phyloP scores from a whole-genome alignment of 1,140 invertebrate species.

The Aporrectodea caliginosa region DNA sequence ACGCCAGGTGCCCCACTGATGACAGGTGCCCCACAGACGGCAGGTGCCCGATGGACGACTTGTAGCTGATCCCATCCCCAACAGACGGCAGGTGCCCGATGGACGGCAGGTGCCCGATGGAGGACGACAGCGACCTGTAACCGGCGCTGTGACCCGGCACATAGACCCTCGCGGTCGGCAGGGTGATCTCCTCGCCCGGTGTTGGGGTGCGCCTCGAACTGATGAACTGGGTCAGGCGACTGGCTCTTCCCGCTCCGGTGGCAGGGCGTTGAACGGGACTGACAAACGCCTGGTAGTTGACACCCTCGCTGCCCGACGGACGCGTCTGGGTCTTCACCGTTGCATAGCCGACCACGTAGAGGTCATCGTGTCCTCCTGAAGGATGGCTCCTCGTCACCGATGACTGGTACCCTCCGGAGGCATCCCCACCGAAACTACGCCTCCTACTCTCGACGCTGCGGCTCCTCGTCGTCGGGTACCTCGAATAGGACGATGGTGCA shows the following conservation, averaged over 20 bases:
- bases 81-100: neutral
- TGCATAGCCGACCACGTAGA: neutral
- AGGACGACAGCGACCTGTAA: neutral
- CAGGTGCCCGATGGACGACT: neutral
- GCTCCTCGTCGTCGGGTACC: neutral
- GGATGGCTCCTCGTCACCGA: too few relatives aligned
- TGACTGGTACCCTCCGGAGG: neutral
- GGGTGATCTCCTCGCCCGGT: neutral
- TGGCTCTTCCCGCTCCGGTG: neutral
- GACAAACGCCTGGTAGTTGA: neutral
- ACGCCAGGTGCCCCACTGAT: neutral
- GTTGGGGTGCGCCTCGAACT: neutral
- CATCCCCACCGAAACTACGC: neutral
- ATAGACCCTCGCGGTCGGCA: neutral
- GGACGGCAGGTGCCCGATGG: neutral
- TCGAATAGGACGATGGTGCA: neutral
- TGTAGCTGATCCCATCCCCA: too few relatives aligned
- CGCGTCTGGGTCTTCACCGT: neutral
- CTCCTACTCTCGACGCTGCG: neutral
- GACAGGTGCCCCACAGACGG: neutral
- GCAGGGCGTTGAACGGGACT: too few relatives aligned
- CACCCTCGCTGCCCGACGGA: neutral
- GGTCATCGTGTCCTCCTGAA: neutral
- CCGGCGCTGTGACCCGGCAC: neutral
- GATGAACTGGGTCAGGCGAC: neutral